phyloP scores from a whole-genome alignment of 2,888 invertebrate genomes.

The Blastobasis lacticolella region DNA sequence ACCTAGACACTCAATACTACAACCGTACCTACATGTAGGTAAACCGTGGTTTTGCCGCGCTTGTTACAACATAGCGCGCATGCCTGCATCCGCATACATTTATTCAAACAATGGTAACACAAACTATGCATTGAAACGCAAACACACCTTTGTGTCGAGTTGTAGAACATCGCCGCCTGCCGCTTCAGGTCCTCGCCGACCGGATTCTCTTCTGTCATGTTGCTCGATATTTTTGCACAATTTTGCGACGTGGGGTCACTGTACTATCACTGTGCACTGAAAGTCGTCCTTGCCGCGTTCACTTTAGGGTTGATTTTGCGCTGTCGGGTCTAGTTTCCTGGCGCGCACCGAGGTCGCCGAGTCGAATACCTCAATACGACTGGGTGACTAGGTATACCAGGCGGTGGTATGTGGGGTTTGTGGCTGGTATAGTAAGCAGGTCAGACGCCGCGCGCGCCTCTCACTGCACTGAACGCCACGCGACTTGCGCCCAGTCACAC shows the following conservation, averaged over 20 bases:
- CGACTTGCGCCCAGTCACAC: no score
- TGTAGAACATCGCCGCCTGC: conserved; percentile 66
- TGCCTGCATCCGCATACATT: no score
- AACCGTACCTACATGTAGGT: no score
- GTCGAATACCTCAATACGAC: no score
- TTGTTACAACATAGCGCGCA: no score
- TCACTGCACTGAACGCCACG: conserved; percentile 32
- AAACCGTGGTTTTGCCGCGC: no score
- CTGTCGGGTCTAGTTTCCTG: conserved; percentile 35
- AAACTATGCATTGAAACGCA: background rate
- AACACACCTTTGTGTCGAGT: conserved; percentile 62
- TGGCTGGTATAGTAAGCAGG: conserved; percentile 1
- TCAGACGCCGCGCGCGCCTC: conserved; percentile 62
- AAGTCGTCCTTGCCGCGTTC: background rate
- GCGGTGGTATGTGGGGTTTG: background rate
- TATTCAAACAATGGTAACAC: no score
- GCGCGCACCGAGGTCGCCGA: no score
- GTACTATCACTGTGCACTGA: conserved; percentile 12
- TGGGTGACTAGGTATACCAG: background rate
- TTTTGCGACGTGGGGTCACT: conserved; percentile 25
- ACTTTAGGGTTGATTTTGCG: conserved; percentile 18
- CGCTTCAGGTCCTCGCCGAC: conserved; percentile 60
- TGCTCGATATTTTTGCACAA: conserved; percentile 3
- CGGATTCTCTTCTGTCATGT: conserved; percentile 59
- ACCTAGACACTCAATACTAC: no score